These are phyloP conservation scores for Arnoldichthys spilopterus DNA, from an alignment of 2,797 vertebrate genomes.

Conservation along the genomic window DNA sequence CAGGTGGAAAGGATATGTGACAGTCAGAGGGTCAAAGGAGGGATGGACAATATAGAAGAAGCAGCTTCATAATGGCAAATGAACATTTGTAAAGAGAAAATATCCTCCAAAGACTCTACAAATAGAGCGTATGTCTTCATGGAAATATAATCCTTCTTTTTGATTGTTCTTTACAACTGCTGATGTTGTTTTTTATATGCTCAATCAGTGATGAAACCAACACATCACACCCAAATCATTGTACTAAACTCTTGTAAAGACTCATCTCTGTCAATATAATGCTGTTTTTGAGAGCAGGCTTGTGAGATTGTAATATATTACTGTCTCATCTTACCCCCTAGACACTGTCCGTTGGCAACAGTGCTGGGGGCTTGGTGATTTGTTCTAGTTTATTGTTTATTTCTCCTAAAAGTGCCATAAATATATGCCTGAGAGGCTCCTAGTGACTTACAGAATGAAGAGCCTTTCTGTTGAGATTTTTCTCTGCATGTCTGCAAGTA, in stretches of 20 bases:
- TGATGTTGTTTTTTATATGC: conserved; percentile 3
- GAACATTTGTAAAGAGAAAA: background rate
- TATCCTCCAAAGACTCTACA: background rate
- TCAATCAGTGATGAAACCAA: conserved; percentile 41
- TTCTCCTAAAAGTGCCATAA: no score
- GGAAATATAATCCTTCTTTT: conserved; percentile 7
- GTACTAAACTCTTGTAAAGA: conserved; percentile 29
- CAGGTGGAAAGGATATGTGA: conserved; percentile 14
- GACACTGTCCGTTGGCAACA: no score
- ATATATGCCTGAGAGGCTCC: no score
- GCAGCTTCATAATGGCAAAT: background rate
- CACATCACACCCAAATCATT: conserved; percentile 33
- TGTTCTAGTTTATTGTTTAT: no score
- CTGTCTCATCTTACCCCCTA: no score
- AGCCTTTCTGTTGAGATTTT: no score
- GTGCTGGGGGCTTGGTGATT: no score
- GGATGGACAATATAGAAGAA: background rate
- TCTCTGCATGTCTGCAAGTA: no score
- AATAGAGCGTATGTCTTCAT: conserved; percentile 6
- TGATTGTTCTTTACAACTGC: conserved; percentile 44
- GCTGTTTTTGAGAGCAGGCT: no score
- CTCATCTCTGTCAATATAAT: background rate
- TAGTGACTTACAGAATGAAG: no score
- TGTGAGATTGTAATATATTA: no score
- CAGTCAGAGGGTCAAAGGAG: background rate